Evolutionary conservation across 2,113 vertebrate species (phyloP).

Genomic region (Ciconia stormi): DNA sequence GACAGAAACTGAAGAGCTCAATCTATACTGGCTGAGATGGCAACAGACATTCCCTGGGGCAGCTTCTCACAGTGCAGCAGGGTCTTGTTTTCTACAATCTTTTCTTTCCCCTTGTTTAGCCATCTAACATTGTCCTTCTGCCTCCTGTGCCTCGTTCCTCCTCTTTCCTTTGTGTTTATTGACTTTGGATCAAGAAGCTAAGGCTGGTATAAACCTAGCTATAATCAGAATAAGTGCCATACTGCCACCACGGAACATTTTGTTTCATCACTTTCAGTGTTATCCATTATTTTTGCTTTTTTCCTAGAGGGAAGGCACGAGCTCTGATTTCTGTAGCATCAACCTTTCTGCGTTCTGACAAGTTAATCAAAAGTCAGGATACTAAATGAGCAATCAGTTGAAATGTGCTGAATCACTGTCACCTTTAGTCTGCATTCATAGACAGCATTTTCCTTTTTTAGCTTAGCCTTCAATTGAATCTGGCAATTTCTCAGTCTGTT

Average conservation of each 20-base stretch:
- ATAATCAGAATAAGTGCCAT: not conserved
- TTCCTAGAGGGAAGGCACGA: not conserved
- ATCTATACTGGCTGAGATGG: not conserved
- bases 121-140: not conserved
- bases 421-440: conserved; percentile 58
- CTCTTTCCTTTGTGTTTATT: not conserved
- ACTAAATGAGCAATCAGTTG: conserved; percentile 44
- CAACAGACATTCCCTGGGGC: not conserved
- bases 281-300: not conserved
- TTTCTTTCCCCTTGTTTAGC: not conserved
- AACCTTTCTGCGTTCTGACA: conserved; percentile 14
- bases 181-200: not conserved
- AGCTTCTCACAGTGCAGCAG: not conserved
- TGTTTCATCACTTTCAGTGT: not conserved
- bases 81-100: not conserved
- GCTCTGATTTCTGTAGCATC: not conserved
- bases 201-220: not conserved
- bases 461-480: conserved; percentile 3
- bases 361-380: conserved; percentile 56
- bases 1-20: not conserved
- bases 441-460: conserved; percentile 54
- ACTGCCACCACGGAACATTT: not conserved
- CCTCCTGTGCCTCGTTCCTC: not conserved
- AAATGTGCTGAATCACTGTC: conserved; percentile 66
- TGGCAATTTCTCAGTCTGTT: conserved; percentile 36